Base-by-base conservation (phyloP, 2,113 vertebrate species). In the Bostrychus sinensis region DNA sequence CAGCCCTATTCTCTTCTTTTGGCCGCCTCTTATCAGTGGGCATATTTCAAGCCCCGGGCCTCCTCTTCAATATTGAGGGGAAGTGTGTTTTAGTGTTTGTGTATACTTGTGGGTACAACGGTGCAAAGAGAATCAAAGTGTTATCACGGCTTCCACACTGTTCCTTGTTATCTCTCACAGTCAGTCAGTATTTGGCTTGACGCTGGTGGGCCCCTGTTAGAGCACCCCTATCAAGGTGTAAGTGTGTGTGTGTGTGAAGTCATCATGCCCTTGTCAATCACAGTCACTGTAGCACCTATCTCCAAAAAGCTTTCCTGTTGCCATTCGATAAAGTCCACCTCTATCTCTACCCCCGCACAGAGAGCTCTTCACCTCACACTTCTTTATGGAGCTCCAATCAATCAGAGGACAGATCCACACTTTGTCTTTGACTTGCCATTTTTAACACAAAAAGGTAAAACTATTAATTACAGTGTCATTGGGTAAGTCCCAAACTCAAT, bases 131-230 rank as follows among this genome's bases (percentile, higher is more conserved):
- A 34, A 57, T 41, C 55, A 64, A 74, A 66, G 60, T 36, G 62
- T 72, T 83, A 84, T 86, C 83, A 38, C 36, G 55, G 39, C 62
- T 70, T 67, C 62, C 69, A 71, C 65, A 68, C 22, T 1, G 55
- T 57, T 76, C 58, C 54, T 62, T 66, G 55, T 85, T 83, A 83
- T 88, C 84, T 80, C 32, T 75, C 46, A 51, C 39, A 55, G 78
- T 80, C 77, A 65, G 77, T 73, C 60, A 77, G 70, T 71, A 65
- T 74, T 82, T 61, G 58, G 63, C 72, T 57, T 25, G 63, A 56
- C 62, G 75, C 56, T 57, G 4, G 3, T 34, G 25, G 37, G 41
- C 11, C 38, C 34, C 55, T 66, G 56, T 83, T 58, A 51, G 56
- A 63, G 66, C 48, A 53, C 16, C 25, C 19, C 42, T 59, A 9